Evolutionary conservation across 2,888 invertebrate species (phyloP).

Genomic region (Spilarctia lutea): DNA sequence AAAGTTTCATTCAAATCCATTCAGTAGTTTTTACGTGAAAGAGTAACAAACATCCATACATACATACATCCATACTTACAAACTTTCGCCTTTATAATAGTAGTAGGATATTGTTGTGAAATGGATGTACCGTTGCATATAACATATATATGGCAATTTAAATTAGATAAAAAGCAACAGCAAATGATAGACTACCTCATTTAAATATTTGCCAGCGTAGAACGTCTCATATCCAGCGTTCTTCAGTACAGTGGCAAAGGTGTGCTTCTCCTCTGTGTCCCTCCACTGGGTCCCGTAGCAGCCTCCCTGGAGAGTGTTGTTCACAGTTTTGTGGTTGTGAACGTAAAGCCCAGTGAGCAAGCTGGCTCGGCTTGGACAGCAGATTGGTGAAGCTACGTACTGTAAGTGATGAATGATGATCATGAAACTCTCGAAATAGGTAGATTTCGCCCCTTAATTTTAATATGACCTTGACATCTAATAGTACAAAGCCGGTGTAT

Average conservation of each 20-base stretch:
- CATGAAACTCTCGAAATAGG: background rate
- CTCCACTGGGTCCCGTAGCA: slow-evolving; percentile 91
- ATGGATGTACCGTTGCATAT: too few relatives aligned
- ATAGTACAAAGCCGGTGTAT: too few relatives aligned
- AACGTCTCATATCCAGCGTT: slow-evolving; percentile 91
- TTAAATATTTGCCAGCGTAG: slow-evolving; percentile 97
- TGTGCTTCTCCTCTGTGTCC: slow-evolving; percentile 85
- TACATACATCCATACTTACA: too few relatives aligned
- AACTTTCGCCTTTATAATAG: too few relatives aligned
- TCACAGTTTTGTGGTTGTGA: slow-evolving; percentile 92
- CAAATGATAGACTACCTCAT: slow-evolving; percentile 87
- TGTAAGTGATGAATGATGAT: slow-evolving; percentile 62
- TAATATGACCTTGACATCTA: too few relatives aligned
- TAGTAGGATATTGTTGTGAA: too few relatives aligned
- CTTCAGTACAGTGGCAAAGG: slow-evolving; percentile 90
- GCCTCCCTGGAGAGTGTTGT: slow-evolving; percentile 93
- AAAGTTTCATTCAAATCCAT: too few relatives aligned
- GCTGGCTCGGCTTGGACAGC: slow-evolving; percentile 96
- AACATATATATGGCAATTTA: too few relatives aligned
- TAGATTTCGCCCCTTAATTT: background rate
- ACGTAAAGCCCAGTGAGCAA: slow-evolving; percentile 94
- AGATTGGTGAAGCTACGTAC: slow-evolving; percentile 95
- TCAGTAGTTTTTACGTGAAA: too few relatives aligned
- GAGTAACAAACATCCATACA: too few relatives aligned
- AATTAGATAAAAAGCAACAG: too few relatives aligned